A percentile compares a stretch with the other conserved stretches of the same genome.
These are phyloP conservation scores for Lanistes nyassanus DNA, from an alignment of 1,140 invertebrate species.

Conservation along the genomic window DNA sequence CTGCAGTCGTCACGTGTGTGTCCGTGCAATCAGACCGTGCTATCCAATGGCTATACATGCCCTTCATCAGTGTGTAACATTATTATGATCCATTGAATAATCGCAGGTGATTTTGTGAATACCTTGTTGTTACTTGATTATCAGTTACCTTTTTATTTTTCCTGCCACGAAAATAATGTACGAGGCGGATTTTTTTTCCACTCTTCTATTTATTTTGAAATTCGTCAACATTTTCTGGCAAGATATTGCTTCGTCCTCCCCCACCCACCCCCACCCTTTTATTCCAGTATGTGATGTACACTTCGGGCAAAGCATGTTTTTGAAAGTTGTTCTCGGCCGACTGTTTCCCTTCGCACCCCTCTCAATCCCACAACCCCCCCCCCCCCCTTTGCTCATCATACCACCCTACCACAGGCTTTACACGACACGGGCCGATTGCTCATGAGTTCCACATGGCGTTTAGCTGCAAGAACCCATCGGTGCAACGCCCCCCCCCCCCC, in stretches of 20 bases:
- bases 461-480: no score
- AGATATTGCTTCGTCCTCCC: no score
- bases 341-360: not conserved
- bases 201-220: slow-evolving; percentile 15
- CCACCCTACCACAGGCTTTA: no score
- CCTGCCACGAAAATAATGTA: not conserved
- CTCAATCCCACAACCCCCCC: not conserved
- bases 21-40: no score
- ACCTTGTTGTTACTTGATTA: not conserved
- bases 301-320: not conserved
- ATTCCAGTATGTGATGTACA: slow-evolving; percentile 3
- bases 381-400: no score
- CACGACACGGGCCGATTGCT: no score
- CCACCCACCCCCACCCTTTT: not conserved
- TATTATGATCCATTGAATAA: not conserved
- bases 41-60: no score
- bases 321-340: not conserved
- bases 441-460: no score
- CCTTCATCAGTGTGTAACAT: not conserved
- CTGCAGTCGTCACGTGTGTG: no score
- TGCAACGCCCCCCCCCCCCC: no score
- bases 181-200: not conserved
- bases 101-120: not conserved
- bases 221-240: not conserved
- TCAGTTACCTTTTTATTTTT: not conserved